Percentiles rank a stretch among this genome's conserved stretches.
Conservation (phyloP, 2,888 invertebrate genomes). For the Ichneumon xanthorius region DNA sequence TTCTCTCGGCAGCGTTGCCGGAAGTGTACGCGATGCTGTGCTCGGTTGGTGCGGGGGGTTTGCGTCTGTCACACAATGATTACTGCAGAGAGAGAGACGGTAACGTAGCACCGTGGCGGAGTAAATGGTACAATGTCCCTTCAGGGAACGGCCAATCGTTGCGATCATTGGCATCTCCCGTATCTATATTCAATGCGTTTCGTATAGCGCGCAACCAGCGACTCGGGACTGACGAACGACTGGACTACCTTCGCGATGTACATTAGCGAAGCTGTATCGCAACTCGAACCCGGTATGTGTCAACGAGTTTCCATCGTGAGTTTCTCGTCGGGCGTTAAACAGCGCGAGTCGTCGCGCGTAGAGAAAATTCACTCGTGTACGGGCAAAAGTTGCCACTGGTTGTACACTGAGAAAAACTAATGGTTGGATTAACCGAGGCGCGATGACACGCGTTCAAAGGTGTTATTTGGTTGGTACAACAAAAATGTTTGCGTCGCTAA, state of each 20-base stretch:
- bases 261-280: background rate
- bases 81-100: conserved; percentile 11
- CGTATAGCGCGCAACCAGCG: background rate
- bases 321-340: background rate
- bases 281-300: background rate
- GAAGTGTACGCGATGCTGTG: conserved; percentile 37
- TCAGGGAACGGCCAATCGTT: conserved; percentile 15
- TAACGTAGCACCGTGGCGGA: background rate
- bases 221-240: conserved; percentile 1
- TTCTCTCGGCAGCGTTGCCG: conserved; percentile 33
- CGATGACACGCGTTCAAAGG: no score
- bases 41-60: background rate
- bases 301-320: background rate
- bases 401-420: no score
- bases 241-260: background rate
- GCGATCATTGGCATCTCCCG: conserved; percentile 2
- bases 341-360: no score
- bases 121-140: conserved; percentile 26
- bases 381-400: no score
- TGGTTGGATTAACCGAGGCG: no score
- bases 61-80: conserved; percentile 41
- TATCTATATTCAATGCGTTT: conserved; percentile 4
- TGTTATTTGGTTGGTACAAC: no score
- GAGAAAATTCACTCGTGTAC: no score
- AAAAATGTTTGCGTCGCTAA: no score